phyloP scores from a whole-genome alignment of 64 coral and sea anemone species.

The Stichodactyla helianthus region DNA sequence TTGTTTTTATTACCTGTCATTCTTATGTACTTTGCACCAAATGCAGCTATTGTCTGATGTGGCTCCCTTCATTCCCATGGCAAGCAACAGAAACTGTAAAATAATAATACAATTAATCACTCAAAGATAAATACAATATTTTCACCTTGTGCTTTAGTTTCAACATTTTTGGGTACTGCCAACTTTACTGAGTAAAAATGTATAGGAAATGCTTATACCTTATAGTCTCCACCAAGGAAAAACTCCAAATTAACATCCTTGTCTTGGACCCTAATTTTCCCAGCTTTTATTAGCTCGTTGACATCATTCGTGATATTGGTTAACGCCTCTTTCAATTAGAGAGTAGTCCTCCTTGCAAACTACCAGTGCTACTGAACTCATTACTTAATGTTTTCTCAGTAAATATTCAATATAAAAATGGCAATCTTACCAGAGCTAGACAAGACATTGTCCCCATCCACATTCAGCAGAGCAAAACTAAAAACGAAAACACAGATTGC shows the following conservation, averaged over 20 bases:
- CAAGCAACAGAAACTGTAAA: too few species aligned
- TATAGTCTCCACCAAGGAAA: slow-evolving; percentile 59
- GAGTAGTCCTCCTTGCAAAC: slow-evolving; percentile 36
- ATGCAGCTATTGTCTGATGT: too few species aligned
- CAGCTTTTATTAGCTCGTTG: slow-evolving; percentile 22
- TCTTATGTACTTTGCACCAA: too few species aligned
- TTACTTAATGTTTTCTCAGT: too few species aligned
- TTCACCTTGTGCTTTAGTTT: too few species aligned
- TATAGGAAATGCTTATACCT: slow-evolving; percentile 1
- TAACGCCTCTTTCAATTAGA: not conserved
- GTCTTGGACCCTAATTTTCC: slow-evolving; percentile 21
- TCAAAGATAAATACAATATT: too few species aligned
- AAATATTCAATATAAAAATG: too few species aligned
- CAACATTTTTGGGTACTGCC: too few species aligned
- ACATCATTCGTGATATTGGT: slow-evolving; percentile 39
- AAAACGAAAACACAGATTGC: slow-evolving; percentile 8
- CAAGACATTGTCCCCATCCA: slow-evolving; percentile 14
- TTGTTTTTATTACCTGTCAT: too few species aligned
- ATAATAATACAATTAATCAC: too few species aligned
- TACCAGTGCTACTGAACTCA: slow-evolving; percentile 5
- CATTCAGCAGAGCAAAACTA: slow-evolving; percentile 8
- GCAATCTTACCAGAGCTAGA: slow-evolving; percentile 12
- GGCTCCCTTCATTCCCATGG: too few species aligned
- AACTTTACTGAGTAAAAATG: too few species aligned
- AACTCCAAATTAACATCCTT: slow-evolving; percentile 31